A percentile compares a stretch with the other conserved stretches of the same genome.
Conservation (phyloP, 2,113 vertebrate genomes). For the Peromyscus maniculatus region DNA sequence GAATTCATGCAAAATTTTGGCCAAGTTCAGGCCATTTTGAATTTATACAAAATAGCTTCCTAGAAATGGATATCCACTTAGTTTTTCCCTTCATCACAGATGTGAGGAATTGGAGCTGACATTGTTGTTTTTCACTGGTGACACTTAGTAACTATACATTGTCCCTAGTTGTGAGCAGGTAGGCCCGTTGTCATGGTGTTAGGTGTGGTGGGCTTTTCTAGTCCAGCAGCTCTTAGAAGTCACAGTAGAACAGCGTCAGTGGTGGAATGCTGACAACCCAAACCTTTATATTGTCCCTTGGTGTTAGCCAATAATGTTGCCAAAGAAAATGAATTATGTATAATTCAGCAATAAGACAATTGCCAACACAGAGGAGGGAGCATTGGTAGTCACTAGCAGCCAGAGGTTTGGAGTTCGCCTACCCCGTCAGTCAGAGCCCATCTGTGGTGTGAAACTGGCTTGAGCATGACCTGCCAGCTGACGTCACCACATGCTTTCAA, state of each 20-base stretch:
- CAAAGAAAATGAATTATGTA: constrained; percentile 56
- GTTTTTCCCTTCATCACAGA: constrained; percentile 47
- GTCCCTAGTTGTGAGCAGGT: constrained; percentile 32
- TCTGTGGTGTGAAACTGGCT: constrained; percentile 69
- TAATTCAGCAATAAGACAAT: constrained; percentile 78
- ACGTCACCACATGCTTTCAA: constrained; percentile 73
- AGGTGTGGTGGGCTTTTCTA: constrained; percentile 63
- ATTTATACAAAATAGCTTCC: constrained; percentile 49
- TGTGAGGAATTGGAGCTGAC: constrained; percentile 59
- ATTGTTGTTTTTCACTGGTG: constrained; percentile 20
- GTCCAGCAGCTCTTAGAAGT: constrained; percentile 68
- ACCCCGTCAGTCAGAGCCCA: constrained; percentile 69
- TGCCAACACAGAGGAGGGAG: constrained; percentile 23
- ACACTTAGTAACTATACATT: constrained; percentile 59
- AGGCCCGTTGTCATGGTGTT: not conserved
- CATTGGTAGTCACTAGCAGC: constrained; percentile 8
- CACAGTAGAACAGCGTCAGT: constrained; percentile 3
- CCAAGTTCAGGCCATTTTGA: constrained; percentile 42
- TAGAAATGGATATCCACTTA: constrained; percentile 2
- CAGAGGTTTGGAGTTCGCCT: constrained; percentile 77
- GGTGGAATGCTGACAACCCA: constrained; percentile 61
- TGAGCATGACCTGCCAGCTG: constrained; percentile 74
- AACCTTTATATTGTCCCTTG: constrained; percentile 59
- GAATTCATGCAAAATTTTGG: constrained; percentile 51
- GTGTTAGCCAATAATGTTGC: constrained; percentile 70